Evolutionary conservation across 2,113 vertebrate species (phyloP).

Genomic region (Aix galericulata): DNA sequence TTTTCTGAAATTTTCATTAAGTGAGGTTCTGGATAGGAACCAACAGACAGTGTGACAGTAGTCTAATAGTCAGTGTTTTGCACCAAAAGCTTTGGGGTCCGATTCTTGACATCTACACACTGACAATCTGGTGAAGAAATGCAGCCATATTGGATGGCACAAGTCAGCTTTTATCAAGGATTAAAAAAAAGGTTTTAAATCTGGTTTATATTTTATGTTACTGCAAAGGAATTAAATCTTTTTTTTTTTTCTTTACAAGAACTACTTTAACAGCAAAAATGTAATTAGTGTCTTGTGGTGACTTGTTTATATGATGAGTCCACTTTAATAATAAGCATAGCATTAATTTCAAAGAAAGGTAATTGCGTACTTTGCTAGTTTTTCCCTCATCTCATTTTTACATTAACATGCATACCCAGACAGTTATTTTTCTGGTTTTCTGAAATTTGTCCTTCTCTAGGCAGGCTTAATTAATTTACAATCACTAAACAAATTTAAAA

Average conservation of each 20-base stretch:
- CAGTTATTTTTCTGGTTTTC: background rate
- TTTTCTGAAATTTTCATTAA: background rate
- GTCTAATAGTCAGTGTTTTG: background rate
- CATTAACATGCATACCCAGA: background rate
- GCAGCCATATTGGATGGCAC: background rate
- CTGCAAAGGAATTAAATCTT: background rate
- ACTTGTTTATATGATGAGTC: background rate
- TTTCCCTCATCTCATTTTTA: background rate
- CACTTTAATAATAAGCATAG: background rate
- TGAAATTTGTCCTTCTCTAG: background rate
- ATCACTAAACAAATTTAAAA: background rate
- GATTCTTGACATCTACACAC: background rate
- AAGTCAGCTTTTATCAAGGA: background rate
- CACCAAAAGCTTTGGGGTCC: background rate
- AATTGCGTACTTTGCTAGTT: background rate
- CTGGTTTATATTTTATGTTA: background rate
- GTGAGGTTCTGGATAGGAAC: background rate
- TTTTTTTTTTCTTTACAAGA: background rate
- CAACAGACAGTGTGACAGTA: background rate
- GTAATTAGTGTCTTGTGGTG: background rate
- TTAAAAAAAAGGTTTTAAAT: background rate
- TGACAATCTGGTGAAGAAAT: background rate
- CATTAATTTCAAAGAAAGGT: background rate
- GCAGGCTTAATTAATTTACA: background rate
- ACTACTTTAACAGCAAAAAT: slow-evolving; percentile 35